phyloP scores from a whole-genome alignment of 2,888 invertebrate species.

The Agrotis clavis region DNA sequence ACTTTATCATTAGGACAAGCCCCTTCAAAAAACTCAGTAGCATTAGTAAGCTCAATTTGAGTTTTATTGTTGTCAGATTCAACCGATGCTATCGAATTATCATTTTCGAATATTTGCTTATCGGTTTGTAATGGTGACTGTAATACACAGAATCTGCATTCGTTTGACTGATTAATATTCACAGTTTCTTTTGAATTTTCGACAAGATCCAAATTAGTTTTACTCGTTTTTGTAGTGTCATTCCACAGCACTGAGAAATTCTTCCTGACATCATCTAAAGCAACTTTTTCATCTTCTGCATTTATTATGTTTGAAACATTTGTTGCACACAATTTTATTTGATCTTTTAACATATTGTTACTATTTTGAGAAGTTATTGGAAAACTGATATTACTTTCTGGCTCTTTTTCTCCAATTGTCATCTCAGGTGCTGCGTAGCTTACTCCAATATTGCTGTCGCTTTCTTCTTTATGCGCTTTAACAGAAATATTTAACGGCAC shows the following conservation, averaged over 20 bases:
- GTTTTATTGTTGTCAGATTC: neutral
- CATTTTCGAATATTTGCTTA: neutral
- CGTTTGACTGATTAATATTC: neutral
- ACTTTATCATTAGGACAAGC: neutral
- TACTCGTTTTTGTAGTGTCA: constrained; percentile 22
- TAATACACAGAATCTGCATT: constrained; percentile 6
- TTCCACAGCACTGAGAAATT: constrained; percentile 55
- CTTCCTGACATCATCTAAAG: constrained; percentile 47
- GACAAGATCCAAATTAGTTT: neutral
- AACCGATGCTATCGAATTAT: neutral
- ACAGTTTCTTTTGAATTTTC: constrained; percentile 3
- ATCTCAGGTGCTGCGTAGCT: neutral
- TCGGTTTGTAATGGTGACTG: constrained; percentile 2
- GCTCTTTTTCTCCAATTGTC: neutral
- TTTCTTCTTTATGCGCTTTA: constrained; percentile 5
- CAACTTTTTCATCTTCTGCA: constrained; percentile 11
- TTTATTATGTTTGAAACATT: constrained; percentile 27
- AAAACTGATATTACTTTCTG: neutral
- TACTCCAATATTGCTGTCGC: neutral
- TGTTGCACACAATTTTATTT: constrained; percentile 7
- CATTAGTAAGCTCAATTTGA: neutral
- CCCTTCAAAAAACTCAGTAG: neutral
- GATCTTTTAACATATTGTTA: constrained; percentile 6
- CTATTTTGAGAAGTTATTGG: constrained; percentile 25
- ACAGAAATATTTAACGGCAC: constrained; percentile 14